Evolutionary conservation across 2,113 vertebrate genomes (phyloP).

Genomic region (Rhipidura dahli): DNA sequence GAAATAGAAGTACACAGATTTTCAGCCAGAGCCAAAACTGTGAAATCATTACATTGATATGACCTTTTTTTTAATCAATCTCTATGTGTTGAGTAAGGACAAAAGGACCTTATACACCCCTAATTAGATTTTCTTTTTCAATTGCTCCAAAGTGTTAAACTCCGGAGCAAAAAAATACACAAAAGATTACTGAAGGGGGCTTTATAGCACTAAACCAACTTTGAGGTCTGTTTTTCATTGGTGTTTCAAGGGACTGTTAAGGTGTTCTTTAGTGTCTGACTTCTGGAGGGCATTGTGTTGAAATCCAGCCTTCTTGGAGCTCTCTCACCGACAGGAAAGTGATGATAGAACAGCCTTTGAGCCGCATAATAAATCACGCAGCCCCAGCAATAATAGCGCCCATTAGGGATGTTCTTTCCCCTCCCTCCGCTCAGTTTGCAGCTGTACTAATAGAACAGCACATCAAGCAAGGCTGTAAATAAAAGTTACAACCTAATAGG

Average conservation of each 20-base stretch:
- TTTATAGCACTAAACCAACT: constrained; percentile 5
- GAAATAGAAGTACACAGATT: background rate
- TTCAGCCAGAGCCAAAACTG: background rate
- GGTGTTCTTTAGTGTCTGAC: constrained; percentile 11
- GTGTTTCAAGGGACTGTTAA: constrained; percentile 8
- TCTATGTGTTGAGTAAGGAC: background rate
- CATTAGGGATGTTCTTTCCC: constrained; percentile 56
- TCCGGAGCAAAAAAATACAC: background rate
- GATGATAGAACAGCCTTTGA: constrained; percentile 38
- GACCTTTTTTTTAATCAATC: background rate
- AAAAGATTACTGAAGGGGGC: background rate
- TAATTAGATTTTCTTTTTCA: background rate
- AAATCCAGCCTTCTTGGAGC: constrained; percentile 32
- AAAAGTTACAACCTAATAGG: constrained; percentile 82
- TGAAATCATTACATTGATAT: background rate
- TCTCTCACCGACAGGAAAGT: background rate
- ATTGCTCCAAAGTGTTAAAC: constrained; percentile 11
- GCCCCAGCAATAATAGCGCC: constrained; percentile 57
- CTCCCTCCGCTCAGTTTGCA: constrained; percentile 44
- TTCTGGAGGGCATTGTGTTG: constrained; percentile 45
- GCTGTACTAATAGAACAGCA: constrained; percentile 73
- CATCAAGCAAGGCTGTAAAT: constrained; percentile 79
- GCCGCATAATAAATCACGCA: constrained; percentile 58
- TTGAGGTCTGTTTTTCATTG: background rate
- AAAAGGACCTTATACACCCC: constrained; percentile 1